phyloP scores from a whole-genome alignment of 2,888 invertebrate species.

The Oligia fasciuncula region DNA sequence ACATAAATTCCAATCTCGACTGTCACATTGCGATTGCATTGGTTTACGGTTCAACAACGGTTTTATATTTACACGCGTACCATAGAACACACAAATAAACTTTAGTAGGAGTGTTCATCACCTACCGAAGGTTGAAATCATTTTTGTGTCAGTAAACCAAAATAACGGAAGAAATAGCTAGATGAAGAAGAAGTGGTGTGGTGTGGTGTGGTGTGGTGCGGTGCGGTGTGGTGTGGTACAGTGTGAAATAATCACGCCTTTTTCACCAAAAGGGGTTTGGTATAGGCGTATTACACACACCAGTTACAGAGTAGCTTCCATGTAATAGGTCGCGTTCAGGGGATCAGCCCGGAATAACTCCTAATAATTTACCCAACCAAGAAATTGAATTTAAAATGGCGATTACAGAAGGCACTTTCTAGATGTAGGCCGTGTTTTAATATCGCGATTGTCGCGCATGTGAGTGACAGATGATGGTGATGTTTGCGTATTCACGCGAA shows the following conservation, averaged over 20 bases:
- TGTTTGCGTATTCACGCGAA: not conserved
- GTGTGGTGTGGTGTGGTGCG: no score
- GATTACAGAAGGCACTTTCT: not conserved
- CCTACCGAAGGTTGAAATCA: no score
- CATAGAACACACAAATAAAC: no score
- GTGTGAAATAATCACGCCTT: not conserved
- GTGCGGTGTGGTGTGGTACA: no score
- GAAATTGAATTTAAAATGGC: not conserved
- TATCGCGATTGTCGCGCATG: not conserved
- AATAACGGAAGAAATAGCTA: no score
- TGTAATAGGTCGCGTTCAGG: not conserved
- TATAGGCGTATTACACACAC: not conserved
- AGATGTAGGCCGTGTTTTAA: not conserved
- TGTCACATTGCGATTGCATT: not conserved
- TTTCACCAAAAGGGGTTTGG: not conserved
- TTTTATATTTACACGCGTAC: not conserved
- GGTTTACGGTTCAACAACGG: not conserved
- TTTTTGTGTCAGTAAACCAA: no score
- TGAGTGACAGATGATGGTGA: not conserved
- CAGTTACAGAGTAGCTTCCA: not conserved
- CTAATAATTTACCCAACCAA: not conserved
- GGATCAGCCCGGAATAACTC: no score
- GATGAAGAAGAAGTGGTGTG: no score
- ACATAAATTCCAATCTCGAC: not conserved
- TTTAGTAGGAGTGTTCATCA: no score